These are phyloP conservation scores for Brachyptera risi DNA, from an alignment of 2,888 invertebrate genomes.

Conservation along the genomic window DNA sequence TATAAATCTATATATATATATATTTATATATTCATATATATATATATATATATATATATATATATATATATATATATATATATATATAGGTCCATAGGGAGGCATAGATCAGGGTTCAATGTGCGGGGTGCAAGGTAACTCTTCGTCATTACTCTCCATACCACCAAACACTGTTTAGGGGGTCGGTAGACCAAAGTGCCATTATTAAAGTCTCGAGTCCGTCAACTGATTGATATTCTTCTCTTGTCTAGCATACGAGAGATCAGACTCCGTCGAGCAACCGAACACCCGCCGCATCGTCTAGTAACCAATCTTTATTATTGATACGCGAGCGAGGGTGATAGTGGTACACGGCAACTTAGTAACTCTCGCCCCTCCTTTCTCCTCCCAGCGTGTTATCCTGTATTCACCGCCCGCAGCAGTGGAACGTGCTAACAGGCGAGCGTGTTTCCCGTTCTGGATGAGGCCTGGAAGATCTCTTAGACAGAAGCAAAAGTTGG, in stretches of 20 bases:
- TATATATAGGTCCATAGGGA: background rate
- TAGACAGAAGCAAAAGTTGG: background rate
- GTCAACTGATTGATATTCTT: slow-evolving; percentile 16
- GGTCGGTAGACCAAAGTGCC: slow-evolving; percentile 13
- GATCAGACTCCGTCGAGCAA: background rate
- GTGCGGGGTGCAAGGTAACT: background rate
- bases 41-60: no score
- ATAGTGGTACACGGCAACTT: background rate
- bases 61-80: background rate
- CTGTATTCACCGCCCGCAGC: slow-evolving; percentile 12
- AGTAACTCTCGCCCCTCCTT: background rate
- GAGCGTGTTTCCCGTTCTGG: background rate
- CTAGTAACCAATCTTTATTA: slow-evolving; percentile 22
- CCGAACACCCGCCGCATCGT: slow-evolving; percentile 6
- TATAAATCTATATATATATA: no score
- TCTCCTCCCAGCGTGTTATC: background rate
- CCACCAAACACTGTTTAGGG: background rate
- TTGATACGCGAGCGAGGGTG: slow-evolving; percentile 13
- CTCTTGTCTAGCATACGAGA: background rate
- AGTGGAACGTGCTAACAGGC: slow-evolving; percentile 1
- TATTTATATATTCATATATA: no score
- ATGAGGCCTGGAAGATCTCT: background rate
- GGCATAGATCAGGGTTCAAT: slow-evolving; percentile 7
- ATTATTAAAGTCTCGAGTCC: slow-evolving; percentile 20
- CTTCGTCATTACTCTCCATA: background rate